Base-by-base conservation (phyloP, 2,888 invertebrate species). In the Neocrepidodera transversa region DNA sequence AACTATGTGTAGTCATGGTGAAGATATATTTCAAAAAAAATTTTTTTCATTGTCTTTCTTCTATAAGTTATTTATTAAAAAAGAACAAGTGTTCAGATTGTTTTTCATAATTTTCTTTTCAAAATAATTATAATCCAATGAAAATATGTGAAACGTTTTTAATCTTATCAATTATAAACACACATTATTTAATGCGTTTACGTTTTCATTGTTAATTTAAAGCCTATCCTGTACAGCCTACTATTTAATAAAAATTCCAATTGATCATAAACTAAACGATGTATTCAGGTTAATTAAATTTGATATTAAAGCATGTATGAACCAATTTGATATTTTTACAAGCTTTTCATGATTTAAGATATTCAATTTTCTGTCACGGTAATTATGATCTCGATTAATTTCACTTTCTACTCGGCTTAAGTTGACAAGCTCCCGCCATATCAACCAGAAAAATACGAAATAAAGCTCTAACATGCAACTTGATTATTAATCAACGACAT, bases 331-430 rank as follows among this genome's bases (percentile, higher is more conserved):
- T 35, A 30, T 47, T 35, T 49, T 49, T 49, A 35, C 32, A 8
- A 14, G 36, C 49, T 36, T 35, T 35, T 35, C 32, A 20, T 35
- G 11, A 35, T 49, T 49, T 35, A 20, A 18, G 20, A 49, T 36
- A 49, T 49, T 49, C 20, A 20, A 35, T 35, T 49, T 35, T 49
- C 20, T 35, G 20, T 49, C 35, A 13, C 11, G 20, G 20, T 49
- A 35, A 49, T 49, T 35, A 17, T 35, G 14, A 49, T 49, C 18
- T 49, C 35, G 28, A 35, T 49, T 49, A 20, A 49, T 49, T 49
- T 35, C 35, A 49, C 49, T 35, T 49, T 49, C 49, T 49, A 35
- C 35, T 49, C 49, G 35, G 17, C 40, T 36, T 35, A 20, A 49
- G 35, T 49, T 35, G 49, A 32, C 49, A 49, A 49, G 36, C 16